phyloP scores from a whole-genome alignment of 2,797 vertebrate genomes.

The Gila robusta region DNA sequence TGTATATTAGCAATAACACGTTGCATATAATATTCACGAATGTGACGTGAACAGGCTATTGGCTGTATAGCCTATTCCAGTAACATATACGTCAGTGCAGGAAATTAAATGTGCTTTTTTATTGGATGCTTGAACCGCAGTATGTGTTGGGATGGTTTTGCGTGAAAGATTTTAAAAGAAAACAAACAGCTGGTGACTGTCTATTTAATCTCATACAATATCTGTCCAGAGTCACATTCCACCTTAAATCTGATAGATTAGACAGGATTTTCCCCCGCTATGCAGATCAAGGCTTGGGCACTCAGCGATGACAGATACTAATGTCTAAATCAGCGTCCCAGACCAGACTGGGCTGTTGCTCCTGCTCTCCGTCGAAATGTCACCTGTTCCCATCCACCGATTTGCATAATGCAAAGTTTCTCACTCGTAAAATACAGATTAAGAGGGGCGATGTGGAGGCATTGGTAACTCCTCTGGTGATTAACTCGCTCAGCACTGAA shows the following conservation, averaged over 20 bases:
- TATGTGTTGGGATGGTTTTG: background rate
- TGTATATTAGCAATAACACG: background rate
- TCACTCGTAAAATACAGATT: slow-evolving; percentile 99
- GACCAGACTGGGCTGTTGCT: slow-evolving; percentile 90
- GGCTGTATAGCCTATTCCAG: background rate
- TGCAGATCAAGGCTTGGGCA: slow-evolving; percentile 83
- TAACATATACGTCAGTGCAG: background rate
- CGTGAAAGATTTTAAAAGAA: background rate
- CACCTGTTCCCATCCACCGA: slow-evolving; percentile 99
- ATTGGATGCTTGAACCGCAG: too few species aligned
- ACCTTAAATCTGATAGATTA: slow-evolving; percentile 83
- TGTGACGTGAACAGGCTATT: background rate
- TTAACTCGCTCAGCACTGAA: slow-evolving; percentile 85
- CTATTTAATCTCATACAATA: background rate
- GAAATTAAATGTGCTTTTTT: background rate
- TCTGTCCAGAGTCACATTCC: slow-evolving; percentile 62
- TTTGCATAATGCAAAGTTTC: slow-evolving; percentile 99
- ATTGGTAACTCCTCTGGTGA: slow-evolving; percentile 78
- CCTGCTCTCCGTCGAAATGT: slow-evolving; percentile 98
- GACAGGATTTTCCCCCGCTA: slow-evolving; percentile 77
- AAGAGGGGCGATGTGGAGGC: slow-evolving; percentile 94
- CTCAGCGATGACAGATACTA: slow-evolving; percentile 97
- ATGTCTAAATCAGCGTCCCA: slow-evolving; percentile 98
- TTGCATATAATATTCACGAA: too few species aligned
- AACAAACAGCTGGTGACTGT: background rate